Conservation (phyloP, 2,113 vertebrate species). For the Corvus cornix region DNA sequence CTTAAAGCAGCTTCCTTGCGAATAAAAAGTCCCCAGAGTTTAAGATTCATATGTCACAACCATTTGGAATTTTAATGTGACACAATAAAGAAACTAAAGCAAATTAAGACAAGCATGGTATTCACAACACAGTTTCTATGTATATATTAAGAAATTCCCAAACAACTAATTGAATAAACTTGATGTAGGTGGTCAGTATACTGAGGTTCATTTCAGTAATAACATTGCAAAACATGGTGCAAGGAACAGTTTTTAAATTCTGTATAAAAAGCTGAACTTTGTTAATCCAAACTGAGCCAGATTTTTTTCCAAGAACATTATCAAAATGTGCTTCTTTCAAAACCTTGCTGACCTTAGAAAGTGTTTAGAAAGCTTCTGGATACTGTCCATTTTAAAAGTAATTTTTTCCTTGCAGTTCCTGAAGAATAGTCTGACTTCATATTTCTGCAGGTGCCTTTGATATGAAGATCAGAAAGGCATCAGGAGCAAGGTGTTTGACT, state of each 20-base stretch:
- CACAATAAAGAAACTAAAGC: background rate
- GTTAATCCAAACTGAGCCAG: background rate
- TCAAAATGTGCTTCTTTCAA: background rate
- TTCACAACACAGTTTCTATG: background rate
- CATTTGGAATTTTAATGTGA: background rate
- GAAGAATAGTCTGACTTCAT: background rate
- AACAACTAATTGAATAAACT: background rate
- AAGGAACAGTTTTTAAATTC: background rate
- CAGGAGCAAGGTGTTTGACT: background rate
- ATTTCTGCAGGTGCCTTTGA: background rate
- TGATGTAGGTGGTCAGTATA: background rate
- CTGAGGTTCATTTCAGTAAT: background rate
- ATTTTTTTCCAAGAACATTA: background rate
- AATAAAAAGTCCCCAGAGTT: background rate
- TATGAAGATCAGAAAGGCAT: background rate
- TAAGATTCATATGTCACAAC: background rate
- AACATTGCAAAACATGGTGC: background rate
- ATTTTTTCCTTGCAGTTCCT: background rate
- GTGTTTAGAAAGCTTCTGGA: background rate
- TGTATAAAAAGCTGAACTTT: background rate
- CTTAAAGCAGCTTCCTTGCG: background rate
- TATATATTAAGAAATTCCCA: background rate
- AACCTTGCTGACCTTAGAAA: background rate
- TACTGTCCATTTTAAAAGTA: background rate
- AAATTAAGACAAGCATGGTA: background rate